Conservation (phyloP, 1,140 invertebrate species). For the Meloidogyne chitwoodi region DNA sequence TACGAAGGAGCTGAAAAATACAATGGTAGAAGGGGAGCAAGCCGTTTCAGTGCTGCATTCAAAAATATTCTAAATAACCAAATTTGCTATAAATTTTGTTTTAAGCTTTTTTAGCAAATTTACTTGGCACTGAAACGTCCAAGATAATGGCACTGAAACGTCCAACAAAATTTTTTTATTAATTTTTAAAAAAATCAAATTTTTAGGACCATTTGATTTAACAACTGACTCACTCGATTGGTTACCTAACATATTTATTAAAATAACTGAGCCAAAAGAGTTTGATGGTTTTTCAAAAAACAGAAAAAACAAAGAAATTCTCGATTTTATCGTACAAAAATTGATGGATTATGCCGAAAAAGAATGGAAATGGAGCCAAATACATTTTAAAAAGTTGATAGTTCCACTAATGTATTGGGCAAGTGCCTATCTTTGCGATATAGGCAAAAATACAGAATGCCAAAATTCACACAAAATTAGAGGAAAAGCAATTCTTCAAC, state of each 20-base stretch:
- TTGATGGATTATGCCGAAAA: neutral
- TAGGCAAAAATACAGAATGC: neutral
- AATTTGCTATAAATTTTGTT: too few relatives aligned
- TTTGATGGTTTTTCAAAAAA: neutral
- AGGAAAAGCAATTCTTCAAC: neutral
- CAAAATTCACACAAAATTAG: neutral
- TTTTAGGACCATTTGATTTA: neutral
- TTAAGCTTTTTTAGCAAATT: too few relatives aligned
- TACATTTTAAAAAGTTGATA: neutral
- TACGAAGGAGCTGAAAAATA: neutral
- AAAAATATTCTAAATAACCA: too few relatives aligned
- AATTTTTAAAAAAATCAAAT: too few relatives aligned
- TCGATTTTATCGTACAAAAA: neutral
- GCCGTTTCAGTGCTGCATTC: too few relatives aligned
- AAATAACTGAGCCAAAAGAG: neutral
- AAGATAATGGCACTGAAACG: too few relatives aligned
- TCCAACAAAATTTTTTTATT: too few relatives aligned
- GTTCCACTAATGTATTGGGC: neutral
- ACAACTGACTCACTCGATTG: neutral
- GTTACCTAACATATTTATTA: neutral
- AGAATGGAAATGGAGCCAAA: neutral
- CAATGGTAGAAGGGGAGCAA: neutral
- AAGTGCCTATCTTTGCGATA: neutral
- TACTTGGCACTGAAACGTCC: too few relatives aligned
- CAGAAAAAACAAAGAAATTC: neutral